Conservation (phyloP, 92 coral and sea anemone species). For the Anthopleura xanthogrammica region DNA sequence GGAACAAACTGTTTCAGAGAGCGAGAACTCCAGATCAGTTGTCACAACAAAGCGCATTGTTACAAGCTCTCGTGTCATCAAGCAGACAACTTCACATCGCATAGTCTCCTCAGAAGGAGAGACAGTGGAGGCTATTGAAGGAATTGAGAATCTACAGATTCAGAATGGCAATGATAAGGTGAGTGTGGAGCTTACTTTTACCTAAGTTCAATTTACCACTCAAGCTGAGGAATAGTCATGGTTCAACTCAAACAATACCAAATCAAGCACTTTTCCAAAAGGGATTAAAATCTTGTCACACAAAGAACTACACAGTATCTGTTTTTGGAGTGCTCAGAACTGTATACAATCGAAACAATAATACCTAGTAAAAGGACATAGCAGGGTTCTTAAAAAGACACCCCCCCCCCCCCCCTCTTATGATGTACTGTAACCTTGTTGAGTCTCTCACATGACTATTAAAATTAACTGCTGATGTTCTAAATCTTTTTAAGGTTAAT, state of each 20-base stretch:
- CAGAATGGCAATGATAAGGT: constrained; percentile 76
- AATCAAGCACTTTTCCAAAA: too few species aligned
- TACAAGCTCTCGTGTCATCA: constrained; percentile 73
- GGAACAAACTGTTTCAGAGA: constrained; percentile 35
- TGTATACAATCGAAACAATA: too few species aligned
- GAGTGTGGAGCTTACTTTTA: neutral
- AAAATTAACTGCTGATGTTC: neutral
- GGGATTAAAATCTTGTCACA: too few species aligned
- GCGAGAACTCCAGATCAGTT: constrained; percentile 50
- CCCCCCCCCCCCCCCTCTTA: too few species aligned
- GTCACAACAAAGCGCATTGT: constrained; percentile 46
- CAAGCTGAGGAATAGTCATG: too few species aligned
- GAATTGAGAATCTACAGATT: constrained; percentile 33
- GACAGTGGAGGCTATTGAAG: constrained; percentile 64
- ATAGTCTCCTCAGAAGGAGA: constrained; percentile 68
- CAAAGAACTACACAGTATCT: too few species aligned
- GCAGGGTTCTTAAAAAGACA: too few species aligned
- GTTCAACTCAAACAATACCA: too few species aligned
- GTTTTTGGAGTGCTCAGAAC: too few species aligned
- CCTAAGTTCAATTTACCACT: too few species aligned
- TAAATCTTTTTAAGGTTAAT: neutral
- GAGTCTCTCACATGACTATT: neutral
- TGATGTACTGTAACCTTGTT: neutral
- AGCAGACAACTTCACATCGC: constrained; percentile 64
- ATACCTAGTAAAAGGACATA: too few species aligned